These are phyloP conservation scores for Sphenopsis melanotis DNA, from an alignment of 2,797 vertebrate species.

Conservation along the genomic window DNA sequence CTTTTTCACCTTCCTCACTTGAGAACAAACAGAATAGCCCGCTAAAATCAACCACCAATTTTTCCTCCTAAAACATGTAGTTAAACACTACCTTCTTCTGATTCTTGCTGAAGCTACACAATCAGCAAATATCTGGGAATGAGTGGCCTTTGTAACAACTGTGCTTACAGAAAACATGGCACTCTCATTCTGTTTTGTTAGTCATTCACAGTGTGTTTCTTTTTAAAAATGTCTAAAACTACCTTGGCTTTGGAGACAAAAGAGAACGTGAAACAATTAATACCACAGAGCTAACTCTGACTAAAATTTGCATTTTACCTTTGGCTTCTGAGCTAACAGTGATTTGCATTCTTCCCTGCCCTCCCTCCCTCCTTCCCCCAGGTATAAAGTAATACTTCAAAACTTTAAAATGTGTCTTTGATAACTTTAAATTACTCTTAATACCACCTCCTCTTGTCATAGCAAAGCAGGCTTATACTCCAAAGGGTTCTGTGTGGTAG, in stretches of 20 bases:
- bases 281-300: not conserved
- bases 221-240: not conserved
- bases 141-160: not conserved
- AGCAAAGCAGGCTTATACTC: not conserved
- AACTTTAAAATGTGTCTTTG: not conserved
- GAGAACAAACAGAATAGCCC: not conserved
- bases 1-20: not conserved
- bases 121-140: not conserved
- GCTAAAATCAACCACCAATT: not conserved
- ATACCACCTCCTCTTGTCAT: not conserved
- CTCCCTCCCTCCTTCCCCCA: not conserved
- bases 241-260: not conserved
- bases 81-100: not conserved
- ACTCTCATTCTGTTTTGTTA: not conserved
- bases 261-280: not conserved
- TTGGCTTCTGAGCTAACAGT: not conserved
- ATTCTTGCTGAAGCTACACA: not conserved
- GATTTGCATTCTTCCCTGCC: not conserved
- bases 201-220: not conserved
- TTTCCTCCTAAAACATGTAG: not conserved
- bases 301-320: not conserved
- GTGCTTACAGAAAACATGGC: not conserved
- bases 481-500: not conserved
- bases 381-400: not conserved
- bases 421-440: not conserved